phyloP scores from a whole-genome alignment of 2,797 vertebrate genomes.

The Arrhamphus sclerolepis region DNA sequence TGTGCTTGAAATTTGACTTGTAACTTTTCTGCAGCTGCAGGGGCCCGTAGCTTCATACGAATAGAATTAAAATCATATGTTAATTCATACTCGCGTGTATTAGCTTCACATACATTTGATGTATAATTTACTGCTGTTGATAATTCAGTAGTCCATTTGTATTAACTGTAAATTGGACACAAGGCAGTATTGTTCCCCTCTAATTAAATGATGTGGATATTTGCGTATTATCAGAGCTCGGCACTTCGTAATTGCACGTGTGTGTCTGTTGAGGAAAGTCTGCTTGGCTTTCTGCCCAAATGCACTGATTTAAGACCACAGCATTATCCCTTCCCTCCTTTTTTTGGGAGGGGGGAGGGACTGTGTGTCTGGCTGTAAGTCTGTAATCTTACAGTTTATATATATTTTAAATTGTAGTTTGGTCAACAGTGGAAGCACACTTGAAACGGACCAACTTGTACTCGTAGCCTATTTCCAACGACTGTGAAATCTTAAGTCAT shows the following conservation, averaged over 20 bases:
- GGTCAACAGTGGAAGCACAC: not conserved
- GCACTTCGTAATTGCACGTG: conserved; percentile 48
- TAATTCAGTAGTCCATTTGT: conserved; percentile 25
- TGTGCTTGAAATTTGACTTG: conserved; percentile 55
- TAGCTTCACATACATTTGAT: conserved; percentile 12
- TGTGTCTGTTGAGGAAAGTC: conserved; percentile 70
- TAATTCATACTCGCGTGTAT: too few relatives aligned
- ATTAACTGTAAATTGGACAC: conserved; percentile 24
- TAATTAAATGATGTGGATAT: conserved; percentile 70
- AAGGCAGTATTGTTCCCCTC: conserved; percentile 55
- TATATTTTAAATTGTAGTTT: conserved; percentile 14
- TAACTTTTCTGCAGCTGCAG: conserved; percentile 39
- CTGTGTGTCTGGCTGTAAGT: conserved; percentile 21
- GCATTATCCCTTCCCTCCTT: conserved; percentile 28
- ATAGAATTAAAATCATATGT: too few relatives aligned
- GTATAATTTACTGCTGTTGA: conserved; percentile 30
- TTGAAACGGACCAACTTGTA: conserved; percentile 2
- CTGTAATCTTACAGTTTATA: conserved; percentile 10
- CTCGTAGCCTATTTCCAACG: not conserved
- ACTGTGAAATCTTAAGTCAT: not conserved
- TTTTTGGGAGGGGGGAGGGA: conserved; percentile 21
- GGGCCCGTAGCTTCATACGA: too few relatives aligned
- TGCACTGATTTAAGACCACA: conserved; percentile 72
- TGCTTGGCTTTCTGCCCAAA: conserved; percentile 74
- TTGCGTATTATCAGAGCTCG: conserved; percentile 36